phyloP scores from a whole-genome alignment of 2,888 invertebrate genomes.

The Acholoe squamosa region DNA sequence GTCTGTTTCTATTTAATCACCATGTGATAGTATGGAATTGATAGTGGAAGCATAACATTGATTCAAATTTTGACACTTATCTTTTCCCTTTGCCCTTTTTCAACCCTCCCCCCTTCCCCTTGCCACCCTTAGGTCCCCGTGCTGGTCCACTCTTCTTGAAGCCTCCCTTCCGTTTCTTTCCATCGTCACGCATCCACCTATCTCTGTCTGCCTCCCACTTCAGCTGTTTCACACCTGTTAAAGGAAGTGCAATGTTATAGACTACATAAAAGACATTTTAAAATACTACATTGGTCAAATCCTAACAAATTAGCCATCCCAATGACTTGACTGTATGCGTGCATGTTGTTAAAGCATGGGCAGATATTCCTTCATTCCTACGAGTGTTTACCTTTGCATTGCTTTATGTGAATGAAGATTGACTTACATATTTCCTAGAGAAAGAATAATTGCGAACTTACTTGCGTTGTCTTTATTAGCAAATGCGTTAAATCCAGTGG shows the following conservation, averaged over 20 bases:
- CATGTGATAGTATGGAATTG: too few relatives aligned
- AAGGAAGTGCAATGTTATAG: constrained; percentile 50
- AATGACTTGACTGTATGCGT: too few relatives aligned
- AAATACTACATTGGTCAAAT: too few relatives aligned
- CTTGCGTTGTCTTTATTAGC: constrained; percentile 82
- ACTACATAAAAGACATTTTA: too few relatives aligned
- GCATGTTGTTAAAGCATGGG: too few relatives aligned
- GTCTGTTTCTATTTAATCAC: too few relatives aligned
- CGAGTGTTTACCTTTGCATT: too few relatives aligned
- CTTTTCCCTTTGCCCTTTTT: constrained; percentile 17
- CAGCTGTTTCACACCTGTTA: constrained; percentile 81
- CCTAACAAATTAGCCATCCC: too few relatives aligned
- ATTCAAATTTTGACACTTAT: neutral
- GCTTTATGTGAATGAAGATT: too few relatives aligned
- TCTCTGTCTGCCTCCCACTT: constrained; percentile 82
- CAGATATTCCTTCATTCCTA: too few relatives aligned
- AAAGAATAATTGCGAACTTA: constrained; percentile 70
- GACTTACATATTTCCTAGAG: too few relatives aligned
- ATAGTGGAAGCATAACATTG: neutral
- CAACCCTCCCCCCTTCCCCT: neutral
- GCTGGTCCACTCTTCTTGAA: neutral
- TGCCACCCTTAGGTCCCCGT: neutral
- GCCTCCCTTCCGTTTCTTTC: neutral
- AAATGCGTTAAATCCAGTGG: constrained; percentile 86
- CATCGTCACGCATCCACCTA: constrained; percentile 71